phyloP scores from a whole-genome alignment of 2,113 vertebrate genomes.

The Camelus dromedarius region DNA sequence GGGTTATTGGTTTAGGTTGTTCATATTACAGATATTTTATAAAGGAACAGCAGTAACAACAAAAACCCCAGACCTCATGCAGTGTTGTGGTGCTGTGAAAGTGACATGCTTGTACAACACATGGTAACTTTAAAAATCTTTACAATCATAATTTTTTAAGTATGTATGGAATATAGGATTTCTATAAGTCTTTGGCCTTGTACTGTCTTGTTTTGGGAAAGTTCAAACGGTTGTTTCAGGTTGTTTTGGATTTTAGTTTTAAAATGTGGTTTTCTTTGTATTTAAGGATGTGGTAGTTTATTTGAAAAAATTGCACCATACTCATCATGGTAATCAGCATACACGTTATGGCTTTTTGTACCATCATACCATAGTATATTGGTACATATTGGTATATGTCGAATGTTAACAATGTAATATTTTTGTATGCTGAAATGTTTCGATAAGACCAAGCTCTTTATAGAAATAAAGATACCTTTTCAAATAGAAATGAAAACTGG shows the following conservation, averaged over 20 bases:
- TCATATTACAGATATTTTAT: not conserved
- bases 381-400: not conserved
- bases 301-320: conserved; percentile 79
- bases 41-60: not conserved
- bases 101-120: not conserved
- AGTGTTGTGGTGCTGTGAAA: not conserved
- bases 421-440: conserved; percentile 67
- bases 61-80: not conserved
- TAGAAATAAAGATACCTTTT: conserved; percentile 13
- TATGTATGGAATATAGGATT: conserved; percentile 6
- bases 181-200: not conserved
- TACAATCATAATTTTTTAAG: not conserved
- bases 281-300: conserved; percentile 79
- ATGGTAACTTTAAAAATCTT: not conserved
- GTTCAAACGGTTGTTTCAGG: not conserved
- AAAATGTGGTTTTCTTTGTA: not conserved
- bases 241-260: conserved; percentile 41
- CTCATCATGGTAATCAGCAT: conserved; percentile 57
- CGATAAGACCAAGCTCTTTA: conserved; percentile 38
- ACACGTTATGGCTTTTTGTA: conserved; percentile 63
- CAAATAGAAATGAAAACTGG: not conserved
- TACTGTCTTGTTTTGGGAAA: not conserved
- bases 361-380: too few species aligned
- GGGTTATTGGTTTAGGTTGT: not conserved
- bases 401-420: conserved; percentile 49